phyloP scores from a whole-genome alignment of 2,888 invertebrate genomes.

The Sesia bembeciformis region DNA sequence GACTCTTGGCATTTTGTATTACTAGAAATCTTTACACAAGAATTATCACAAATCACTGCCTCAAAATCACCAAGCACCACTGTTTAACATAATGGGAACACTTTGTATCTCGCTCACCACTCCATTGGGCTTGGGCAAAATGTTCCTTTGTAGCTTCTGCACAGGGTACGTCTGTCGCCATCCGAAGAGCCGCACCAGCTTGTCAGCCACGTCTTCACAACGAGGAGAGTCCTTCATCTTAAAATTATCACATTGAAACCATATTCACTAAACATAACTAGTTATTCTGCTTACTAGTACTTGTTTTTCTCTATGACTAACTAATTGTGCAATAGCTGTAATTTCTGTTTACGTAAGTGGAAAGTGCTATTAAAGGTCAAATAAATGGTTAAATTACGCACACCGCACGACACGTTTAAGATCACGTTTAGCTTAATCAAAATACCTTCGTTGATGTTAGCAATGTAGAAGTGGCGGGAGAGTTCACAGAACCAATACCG shows the following conservation, averaged over 20 bases:
- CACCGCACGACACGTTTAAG: background rate
- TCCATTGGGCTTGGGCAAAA: conserved; percentile 63
- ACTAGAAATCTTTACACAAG: too few relatives aligned
- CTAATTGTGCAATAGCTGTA: background rate
- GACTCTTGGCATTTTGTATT: too few relatives aligned
- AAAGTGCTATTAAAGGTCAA: conserved; percentile 13
- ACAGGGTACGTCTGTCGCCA: conserved; percentile 88
- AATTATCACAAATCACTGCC: too few relatives aligned
- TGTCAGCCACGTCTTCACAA: conserved; percentile 85
- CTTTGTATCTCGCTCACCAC: conserved; percentile 26
- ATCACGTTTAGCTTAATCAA: background rate
- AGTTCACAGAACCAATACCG: background rate
- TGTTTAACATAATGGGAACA: too few relatives aligned
- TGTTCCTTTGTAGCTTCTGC: conserved; percentile 80
- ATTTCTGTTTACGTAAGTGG: conserved; percentile 8
- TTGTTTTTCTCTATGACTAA: background rate
- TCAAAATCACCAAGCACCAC: too few relatives aligned
- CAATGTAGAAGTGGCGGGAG: background rate
- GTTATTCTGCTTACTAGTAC: too few relatives aligned
- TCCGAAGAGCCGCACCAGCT: conserved; percentile 83
- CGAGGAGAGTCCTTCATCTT: conserved; percentile 78
- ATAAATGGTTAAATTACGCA: background rate
- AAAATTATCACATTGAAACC: background rate
- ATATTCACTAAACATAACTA: conserved; percentile 5
- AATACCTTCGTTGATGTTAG: background rate